These are phyloP conservation scores for Corythornis madagascariensis DNA, from an alignment of 2,113 vertebrate genomes.

Conservation along the genomic window DNA sequence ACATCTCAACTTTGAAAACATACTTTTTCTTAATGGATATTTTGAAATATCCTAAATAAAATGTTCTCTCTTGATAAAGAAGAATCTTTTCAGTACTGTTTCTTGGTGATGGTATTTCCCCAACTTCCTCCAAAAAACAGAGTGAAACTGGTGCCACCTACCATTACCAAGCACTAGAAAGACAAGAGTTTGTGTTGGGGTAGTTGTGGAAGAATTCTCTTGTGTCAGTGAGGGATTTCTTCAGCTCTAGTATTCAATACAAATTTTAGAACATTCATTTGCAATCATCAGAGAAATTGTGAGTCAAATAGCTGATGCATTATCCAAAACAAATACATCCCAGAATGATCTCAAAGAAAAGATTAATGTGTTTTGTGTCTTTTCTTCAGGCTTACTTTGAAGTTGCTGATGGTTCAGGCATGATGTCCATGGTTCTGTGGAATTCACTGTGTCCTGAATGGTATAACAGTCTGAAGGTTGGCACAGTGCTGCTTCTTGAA, in stretches of 20 bases:
- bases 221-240: not conserved
- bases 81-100: not conserved
- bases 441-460: slow-evolving; percentile 89
- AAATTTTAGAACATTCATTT: not conserved
- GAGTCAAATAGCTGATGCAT: not conserved
- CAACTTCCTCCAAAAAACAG: not conserved
- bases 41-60: not conserved
- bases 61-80: not conserved
- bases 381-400: slow-evolving; percentile 86
- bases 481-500: slow-evolving; percentile 85
- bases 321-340: not conserved
- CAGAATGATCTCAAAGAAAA: not conserved
- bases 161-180: not conserved
- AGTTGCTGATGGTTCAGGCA: slow-evolving; percentile 90
- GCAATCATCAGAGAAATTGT: not conserved
- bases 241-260: not conserved
- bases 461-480: slow-evolving; percentile 85
- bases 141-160: not conserved
- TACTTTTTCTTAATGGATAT: not conserved
- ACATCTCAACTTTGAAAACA: not conserved
- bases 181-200: not conserved
- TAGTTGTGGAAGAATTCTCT: not conserved
- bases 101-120: not conserved
- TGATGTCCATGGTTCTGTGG: slow-evolving; percentile 91
- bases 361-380: not conserved